Conservation (phyloP, 2,888 invertebrate genomes). For the Xanthia togata region DNA sequence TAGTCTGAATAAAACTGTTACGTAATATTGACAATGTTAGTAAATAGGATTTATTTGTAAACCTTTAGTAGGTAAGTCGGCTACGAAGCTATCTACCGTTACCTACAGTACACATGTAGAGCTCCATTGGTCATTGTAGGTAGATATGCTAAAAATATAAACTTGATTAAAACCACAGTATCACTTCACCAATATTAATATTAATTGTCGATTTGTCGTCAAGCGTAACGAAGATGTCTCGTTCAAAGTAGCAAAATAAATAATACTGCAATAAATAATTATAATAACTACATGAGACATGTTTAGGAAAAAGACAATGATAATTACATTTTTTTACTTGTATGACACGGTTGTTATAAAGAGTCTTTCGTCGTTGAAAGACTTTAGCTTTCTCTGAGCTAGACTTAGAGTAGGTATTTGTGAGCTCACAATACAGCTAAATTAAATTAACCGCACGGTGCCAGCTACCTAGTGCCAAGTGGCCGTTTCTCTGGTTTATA, state of each 20-base stretch:
- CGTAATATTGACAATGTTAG: constrained; percentile 22
- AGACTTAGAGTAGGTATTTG: neutral
- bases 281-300: neutral
- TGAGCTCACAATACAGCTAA: constrained; percentile 29
- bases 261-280: neutral
- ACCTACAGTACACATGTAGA: neutral
- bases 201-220: constrained; percentile 4
- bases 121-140: neutral
- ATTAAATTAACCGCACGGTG: constrained; percentile 35
- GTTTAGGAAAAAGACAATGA: neutral
- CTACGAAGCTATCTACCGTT: neutral
- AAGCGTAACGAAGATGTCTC: neutral
- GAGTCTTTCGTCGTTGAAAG: neutral
- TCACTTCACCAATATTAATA: constrained; percentile 19
- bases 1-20: constrained; percentile 46
- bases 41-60: constrained; percentile 32
- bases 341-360: neutral
- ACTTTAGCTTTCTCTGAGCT: no score
- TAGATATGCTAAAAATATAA: neutral
- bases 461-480: constrained; percentile 13
- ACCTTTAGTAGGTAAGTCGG: constrained; percentile 6
- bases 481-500: constrained; percentile 30
- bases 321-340: constrained; percentile 2
- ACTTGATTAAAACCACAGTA: neutral
- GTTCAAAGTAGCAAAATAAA: constrained; percentile 7